These are phyloP conservation scores for Oxytorus armatus DNA, from an alignment of 2,888 invertebrate species.

Conservation along the genomic window DNA sequence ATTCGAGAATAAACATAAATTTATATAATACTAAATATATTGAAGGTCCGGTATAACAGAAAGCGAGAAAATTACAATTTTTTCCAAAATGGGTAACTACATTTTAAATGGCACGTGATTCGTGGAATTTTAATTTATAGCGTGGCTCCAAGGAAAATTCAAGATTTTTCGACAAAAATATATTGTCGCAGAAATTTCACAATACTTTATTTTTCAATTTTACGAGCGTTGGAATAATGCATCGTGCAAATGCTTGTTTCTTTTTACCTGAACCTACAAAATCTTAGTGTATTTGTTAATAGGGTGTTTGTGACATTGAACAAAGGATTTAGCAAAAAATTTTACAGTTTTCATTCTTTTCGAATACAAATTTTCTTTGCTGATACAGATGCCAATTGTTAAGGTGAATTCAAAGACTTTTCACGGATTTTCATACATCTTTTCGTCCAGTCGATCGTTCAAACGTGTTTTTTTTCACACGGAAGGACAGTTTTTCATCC, in stretches of 20 bases:
- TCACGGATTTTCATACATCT: slow-evolving; percentile 11
- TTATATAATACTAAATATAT: background rate
- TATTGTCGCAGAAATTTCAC: background rate
- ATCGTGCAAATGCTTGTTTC: background rate
- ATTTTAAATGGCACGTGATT: no score
- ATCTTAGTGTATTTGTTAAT: background rate
- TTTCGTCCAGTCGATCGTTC: slow-evolving; percentile 55
- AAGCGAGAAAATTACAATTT: background rate
- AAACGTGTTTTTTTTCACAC: slow-evolving; percentile 28
- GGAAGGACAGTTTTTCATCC: slow-evolving; percentile 26
- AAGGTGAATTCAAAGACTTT: no score
- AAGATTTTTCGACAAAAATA: background rate
- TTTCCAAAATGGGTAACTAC: no score
- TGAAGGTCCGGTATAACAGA: no score
- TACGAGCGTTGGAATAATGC: background rate
- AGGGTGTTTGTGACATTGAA: no score
- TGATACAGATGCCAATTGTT: no score
- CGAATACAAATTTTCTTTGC: no score
- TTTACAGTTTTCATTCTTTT: no score
- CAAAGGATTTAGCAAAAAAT: no score
- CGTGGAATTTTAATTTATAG: no score
- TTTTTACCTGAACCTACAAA: background rate
- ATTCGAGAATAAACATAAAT: slow-evolving; percentile 4
- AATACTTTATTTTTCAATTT: background rate
- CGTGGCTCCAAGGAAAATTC: no score